Evolutionary conservation across 2,113 vertebrate species (phyloP), one percentile per base, ranked within the genome.

Genomic region (Corythoichthys intestinalis): DNA sequence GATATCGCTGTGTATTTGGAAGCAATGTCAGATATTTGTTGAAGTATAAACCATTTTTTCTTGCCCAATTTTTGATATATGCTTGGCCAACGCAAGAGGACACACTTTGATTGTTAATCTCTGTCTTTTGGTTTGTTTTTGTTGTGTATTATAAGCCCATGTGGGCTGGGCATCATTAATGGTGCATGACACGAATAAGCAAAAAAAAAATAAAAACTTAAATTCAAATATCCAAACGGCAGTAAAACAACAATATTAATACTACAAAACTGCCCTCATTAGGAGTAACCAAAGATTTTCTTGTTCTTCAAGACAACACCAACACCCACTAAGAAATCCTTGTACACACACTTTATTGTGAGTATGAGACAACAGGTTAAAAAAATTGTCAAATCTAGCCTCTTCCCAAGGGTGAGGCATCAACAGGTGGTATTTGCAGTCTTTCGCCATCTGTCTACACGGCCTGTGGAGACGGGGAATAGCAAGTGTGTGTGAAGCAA

Each of bases 401-500:
- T 7, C 74, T 60, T 72, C 10, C 15, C 52, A 57, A 37, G 14
- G 7, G 63, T 56, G 14, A 48, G 13, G 35, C n/a, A 57, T 12
- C 68, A 54, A 57, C 44, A 71, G 39, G 48, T 69, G 65, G 14
- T 47, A 69, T 38, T 59, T 64, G 71, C n/a, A 52, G 39, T 56
- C 60, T 34, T 60, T 17, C 8, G 34, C 44, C 37, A 20, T n/a
- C 39, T 59, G 35, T 59, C 57, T n/a, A 44, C 7, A 3, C 10
- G 3, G 34, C 39, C 52, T 50, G 2, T 52, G 35, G 46, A 12
- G 37, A 65, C 41, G 56, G 41, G 11, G 28, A 50, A 41, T 48
- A 53, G 56, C 57, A 73, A 64, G 53, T 46, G 34, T 38, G 34
- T 65, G 63, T 59, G 69, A 81, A 50, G 52, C 52, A 47, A 65